Percentiles rank a stretch among this genome's conserved stretches.
phyloP scores from a whole-genome alignment of 2,888 invertebrate genomes.

The Scaptodrosophila latifasciaeformis region DNA sequence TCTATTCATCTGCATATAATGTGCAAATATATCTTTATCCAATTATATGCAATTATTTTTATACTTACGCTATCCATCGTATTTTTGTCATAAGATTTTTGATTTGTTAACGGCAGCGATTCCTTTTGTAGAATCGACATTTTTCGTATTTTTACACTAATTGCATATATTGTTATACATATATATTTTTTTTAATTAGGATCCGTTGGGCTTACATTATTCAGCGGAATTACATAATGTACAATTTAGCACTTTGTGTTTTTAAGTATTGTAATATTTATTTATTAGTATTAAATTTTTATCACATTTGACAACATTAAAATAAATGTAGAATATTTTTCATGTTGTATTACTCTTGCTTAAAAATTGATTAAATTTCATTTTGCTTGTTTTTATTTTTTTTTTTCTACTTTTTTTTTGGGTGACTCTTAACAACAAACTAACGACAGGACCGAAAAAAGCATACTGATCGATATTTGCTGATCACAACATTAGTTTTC shows the following conservation, averaged over 20 bases:
- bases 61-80: slow-evolving; percentile 33
- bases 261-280: neutral
- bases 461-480: slow-evolving; percentile 59
- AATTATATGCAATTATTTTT: neutral
- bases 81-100: slow-evolving; percentile 23
- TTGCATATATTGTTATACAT: too few relatives aligned
- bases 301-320: neutral
- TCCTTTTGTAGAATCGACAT: slow-evolving; percentile 27
- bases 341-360: slow-evolving; percentile 27
- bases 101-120: slow-evolving; percentile 27
- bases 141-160: slow-evolving; percentile 6
- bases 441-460: slow-evolving; percentile 55
- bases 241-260: neutral
- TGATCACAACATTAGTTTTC: slow-evolving; percentile 60
- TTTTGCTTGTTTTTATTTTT: slow-evolving; percentile 21
- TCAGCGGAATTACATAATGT: too few relatives aligned
- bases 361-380: too few relatives aligned
- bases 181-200: too few relatives aligned
- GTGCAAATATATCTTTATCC: neutral
- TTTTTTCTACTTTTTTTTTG: neutral
- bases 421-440: slow-evolving; percentile 41
- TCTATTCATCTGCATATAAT: slow-evolving; percentile 2
- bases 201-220: too few relatives aligned
- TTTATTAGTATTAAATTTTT: neutral
- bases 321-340: neutral